These are phyloP conservation scores for Octopus bimaculoides DNA, from an alignment of 1,140 invertebrate genomes.

Conservation along the genomic window DNA sequence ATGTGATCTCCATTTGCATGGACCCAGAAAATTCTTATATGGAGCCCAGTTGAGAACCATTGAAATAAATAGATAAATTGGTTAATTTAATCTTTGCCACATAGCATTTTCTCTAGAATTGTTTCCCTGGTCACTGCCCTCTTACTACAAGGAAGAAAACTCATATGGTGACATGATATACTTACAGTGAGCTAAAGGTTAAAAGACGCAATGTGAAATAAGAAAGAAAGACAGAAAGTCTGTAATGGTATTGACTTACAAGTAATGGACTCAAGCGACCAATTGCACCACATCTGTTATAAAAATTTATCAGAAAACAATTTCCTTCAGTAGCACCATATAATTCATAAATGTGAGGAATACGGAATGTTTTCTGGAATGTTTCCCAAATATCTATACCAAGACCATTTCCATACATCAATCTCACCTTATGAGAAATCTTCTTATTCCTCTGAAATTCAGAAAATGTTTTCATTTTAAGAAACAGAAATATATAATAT, in stretches of 20 bases:
- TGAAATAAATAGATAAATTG: too few species aligned
- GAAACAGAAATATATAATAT: too few species aligned
- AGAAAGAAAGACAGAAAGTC: not conserved
- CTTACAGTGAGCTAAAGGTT: too few species aligned
- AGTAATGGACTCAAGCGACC: slow-evolving; percentile 38
- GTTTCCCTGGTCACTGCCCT: too few species aligned
- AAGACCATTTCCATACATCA: slow-evolving; percentile 38
- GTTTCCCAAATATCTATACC: slow-evolving; percentile 38
- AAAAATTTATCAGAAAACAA: slow-evolving; percentile 24
- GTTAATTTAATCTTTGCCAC: too few species aligned
- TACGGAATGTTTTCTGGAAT: slow-evolving; percentile 35
- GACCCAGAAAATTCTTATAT: too few species aligned
- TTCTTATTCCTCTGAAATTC: not conserved
- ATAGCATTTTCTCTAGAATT: too few species aligned
- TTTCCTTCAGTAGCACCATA: slow-evolving; percentile 41
- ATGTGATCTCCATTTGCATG: too few species aligned
- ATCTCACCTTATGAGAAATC: slow-evolving; percentile 27
- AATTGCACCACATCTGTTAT: slow-evolving; percentile 28
- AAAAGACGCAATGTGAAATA: not conserved
- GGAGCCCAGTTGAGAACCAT: too few species aligned
- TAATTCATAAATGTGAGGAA: slow-evolving; percentile 34
- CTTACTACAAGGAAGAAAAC: too few species aligned
- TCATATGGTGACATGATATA: too few species aligned
- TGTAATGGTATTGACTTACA: slow-evolving; percentile 23
- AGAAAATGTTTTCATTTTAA: too few species aligned